These are phyloP conservation scores for Xiphydria camelus DNA, from an alignment of 2,888 invertebrate genomes.

Conservation along the genomic window DNA sequence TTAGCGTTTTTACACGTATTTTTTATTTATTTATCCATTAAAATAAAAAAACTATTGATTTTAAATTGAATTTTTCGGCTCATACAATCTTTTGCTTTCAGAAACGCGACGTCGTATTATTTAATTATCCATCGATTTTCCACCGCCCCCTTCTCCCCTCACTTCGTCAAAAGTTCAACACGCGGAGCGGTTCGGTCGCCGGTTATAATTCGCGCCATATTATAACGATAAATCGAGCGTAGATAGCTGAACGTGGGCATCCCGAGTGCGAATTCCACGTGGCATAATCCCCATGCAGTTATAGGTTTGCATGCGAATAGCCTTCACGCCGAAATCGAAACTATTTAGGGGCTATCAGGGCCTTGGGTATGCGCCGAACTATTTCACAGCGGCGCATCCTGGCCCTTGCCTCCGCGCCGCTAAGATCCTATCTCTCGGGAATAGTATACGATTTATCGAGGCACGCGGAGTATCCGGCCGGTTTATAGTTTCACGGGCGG, in stretches of 20 bases:
- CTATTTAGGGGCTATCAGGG: slow-evolving; percentile 38
- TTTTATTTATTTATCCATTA: no score
- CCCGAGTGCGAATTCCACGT: slow-evolving; percentile 37
- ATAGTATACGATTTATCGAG: slow-evolving; percentile 45
- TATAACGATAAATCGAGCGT: background rate
- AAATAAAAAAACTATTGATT: no score
- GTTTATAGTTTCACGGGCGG: slow-evolving; percentile 46
- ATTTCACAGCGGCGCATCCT: slow-evolving; percentile 35
- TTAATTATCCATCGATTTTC: no score
- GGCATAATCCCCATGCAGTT: slow-evolving; percentile 38
- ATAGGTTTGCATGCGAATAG: slow-evolving; percentile 30
- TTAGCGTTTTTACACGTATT: no score
- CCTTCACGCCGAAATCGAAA: slow-evolving; percentile 35
- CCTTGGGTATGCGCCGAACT: slow-evolving; percentile 38
- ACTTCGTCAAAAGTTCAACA: no score
- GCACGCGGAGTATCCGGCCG: slow-evolving; percentile 39
- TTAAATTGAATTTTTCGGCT: no score
- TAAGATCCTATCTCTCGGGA: slow-evolving; percentile 28
- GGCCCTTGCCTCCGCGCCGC: slow-evolving; percentile 30
- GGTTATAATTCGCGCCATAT: background rate
- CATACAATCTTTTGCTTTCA: no score
- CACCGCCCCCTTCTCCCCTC: no score
- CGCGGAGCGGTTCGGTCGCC: no score
- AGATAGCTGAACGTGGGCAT: slow-evolving; percentile 13
- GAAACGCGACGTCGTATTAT: no score